phyloP scores from a whole-genome alignment of 2,888 invertebrate genomes.

The Nezara viridula region DNA sequence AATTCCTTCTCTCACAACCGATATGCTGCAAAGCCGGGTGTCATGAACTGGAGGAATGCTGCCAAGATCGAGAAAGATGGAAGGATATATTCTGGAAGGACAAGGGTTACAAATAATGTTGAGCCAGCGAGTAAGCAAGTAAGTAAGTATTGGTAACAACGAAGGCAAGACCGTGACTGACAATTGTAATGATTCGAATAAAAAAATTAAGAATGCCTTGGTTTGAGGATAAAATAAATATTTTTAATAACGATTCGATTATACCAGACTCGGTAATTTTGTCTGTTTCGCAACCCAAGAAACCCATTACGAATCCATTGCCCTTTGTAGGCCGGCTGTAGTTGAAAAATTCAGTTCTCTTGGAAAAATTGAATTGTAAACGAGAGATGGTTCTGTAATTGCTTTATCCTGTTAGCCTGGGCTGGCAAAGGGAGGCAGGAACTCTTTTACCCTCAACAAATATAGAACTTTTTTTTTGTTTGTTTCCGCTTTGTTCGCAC shows the following conservation, averaged over 20 bases:
- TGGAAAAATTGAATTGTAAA: constrained; percentile 51
- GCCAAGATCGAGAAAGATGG: too few relatives aligned
- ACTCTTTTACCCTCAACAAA: constrained; percentile 42
- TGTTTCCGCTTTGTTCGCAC: constrained; percentile 3
- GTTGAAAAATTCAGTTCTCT: constrained; percentile 46
- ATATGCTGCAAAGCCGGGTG: too few relatives aligned
- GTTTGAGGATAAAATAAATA: neutral
- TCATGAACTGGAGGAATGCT: too few relatives aligned
- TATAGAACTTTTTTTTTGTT: constrained; percentile 10
- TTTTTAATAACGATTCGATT: neutral
- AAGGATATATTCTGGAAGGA: too few relatives aligned
- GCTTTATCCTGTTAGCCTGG: constrained; percentile 31
- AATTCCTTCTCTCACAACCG: too few relatives aligned
- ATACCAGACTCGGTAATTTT: neutral
- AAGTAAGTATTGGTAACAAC: too few relatives aligned
- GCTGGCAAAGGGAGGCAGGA: neutral
- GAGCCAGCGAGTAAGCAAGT: too few relatives aligned
- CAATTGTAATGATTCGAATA: too few relatives aligned
- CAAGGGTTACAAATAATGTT: too few relatives aligned
- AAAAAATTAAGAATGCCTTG: too few relatives aligned
- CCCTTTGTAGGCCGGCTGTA: constrained; percentile 27
- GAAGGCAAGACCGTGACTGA: too few relatives aligned
- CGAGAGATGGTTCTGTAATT: constrained; percentile 46
- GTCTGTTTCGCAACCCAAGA: neutral
- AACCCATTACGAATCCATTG: neutral